Evolutionary conservation across 2,888 invertebrate species (phyloP).

Genomic region (Belgica antarctica): DNA sequence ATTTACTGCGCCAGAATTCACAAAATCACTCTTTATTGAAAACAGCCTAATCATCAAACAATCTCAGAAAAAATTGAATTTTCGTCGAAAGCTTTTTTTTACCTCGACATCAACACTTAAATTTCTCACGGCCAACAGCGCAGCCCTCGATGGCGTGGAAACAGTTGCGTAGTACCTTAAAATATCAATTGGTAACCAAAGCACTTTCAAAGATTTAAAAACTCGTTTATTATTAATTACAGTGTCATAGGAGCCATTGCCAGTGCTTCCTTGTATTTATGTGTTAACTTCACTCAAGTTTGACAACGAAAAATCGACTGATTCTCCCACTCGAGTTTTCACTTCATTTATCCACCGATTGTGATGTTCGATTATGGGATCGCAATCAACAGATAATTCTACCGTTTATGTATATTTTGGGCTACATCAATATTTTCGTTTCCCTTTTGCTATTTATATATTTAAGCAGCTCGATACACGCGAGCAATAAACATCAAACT

Average conservation of each 20-base stretch:
- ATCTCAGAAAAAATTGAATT: too few relatives aligned
- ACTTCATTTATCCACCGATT: background rate
- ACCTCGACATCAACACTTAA: constrained; percentile 27
- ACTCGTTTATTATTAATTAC: constrained; percentile 17
- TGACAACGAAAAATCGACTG: background rate
- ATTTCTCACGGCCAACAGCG: background rate
- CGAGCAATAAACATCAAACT: background rate
- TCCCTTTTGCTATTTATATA: too few relatives aligned
- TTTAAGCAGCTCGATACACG: too few relatives aligned
- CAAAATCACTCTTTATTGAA: too few relatives aligned
- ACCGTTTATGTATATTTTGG: background rate
- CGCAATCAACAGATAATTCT: constrained; percentile 2
- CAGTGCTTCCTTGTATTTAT: background rate
- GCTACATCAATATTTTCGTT: too few relatives aligned
- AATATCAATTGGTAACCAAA: too few relatives aligned
- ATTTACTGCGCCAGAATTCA: too few relatives aligned
- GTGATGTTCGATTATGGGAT: background rate
- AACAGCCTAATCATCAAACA: too few relatives aligned
- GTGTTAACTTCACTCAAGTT: background rate
- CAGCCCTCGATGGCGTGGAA: background rate
- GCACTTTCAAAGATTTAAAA: too few relatives aligned
- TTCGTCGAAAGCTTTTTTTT: too few relatives aligned
- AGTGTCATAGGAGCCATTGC: constrained; percentile 22
- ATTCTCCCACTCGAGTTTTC: background rate
- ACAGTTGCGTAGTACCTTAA: constrained; percentile 20